phyloP scores from a whole-genome alignment of 2,797 vertebrate species.

The Paedocypris micromegethes region DNA sequence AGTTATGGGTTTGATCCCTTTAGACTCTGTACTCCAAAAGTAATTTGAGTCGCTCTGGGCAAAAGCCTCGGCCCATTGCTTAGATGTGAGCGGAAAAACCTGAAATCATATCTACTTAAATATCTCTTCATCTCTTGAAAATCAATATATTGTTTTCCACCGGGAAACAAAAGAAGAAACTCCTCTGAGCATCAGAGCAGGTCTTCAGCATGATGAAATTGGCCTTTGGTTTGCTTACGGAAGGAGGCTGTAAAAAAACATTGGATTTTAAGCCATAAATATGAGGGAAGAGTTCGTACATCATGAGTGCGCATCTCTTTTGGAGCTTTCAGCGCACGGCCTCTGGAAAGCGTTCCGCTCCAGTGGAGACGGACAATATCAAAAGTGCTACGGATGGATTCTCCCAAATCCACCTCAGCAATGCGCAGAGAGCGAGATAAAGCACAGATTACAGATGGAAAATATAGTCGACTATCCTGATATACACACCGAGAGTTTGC shows the following conservation, averaged over 20 bases:
- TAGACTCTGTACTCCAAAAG: too few species aligned
- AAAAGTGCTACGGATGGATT: slow-evolving; percentile 55
- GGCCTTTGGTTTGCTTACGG: too few species aligned
- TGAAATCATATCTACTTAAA: too few species aligned
- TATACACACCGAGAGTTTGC: slow-evolving; percentile 54
- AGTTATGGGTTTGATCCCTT: too few species aligned
- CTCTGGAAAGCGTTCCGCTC: slow-evolving; percentile 62
- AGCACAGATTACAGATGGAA: slow-evolving; percentile 62
- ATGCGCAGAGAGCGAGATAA: slow-evolving; percentile 58
- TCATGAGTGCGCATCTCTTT: slow-evolving; percentile 1
- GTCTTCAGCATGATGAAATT: too few species aligned
- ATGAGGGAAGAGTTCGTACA: slow-evolving; percentile 4
- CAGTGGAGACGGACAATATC: slow-evolving; percentile 65
- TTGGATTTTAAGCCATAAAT: neutral
- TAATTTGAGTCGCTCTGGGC: too few species aligned
- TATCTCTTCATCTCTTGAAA: too few species aligned
- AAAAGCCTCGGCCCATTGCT: too few species aligned
- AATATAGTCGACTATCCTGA: slow-evolving; percentile 64
- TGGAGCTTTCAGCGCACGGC: slow-evolving; percentile 35
- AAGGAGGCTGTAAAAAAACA: neutral
- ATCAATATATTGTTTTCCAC: too few species aligned
- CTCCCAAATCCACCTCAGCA: slow-evolving; percentile 59
- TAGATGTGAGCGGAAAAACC: too few species aligned
- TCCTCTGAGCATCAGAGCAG: too few species aligned
- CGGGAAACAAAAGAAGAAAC: too few species aligned